A percentile compares a stretch with the other conserved stretches of the same genome.
Conservation (phyloP, 1,140 invertebrate genomes). For the Plectrocnemia conspersa region DNA sequence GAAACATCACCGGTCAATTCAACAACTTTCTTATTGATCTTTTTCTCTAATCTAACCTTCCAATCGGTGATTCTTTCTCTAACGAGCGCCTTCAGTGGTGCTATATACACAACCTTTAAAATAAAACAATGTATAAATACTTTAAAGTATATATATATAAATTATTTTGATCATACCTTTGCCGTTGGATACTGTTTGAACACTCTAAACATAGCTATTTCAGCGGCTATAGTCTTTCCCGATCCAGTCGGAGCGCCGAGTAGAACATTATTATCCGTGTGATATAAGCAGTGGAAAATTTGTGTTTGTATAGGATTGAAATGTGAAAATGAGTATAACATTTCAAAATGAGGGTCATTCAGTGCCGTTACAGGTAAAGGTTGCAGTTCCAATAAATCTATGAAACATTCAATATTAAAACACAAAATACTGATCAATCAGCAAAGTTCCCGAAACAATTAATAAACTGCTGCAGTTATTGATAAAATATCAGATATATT, state of each 20-base stretch:
- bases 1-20: conserved; percentile 95
- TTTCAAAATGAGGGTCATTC: conserved; percentile 71
- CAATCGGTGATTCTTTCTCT: conserved; percentile 95
- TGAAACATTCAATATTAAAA: conserved; percentile 33
- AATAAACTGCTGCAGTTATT: not conserved
- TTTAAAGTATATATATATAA: conserved; percentile 12
- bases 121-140: conserved; percentile 12
- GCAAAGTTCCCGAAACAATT: not conserved
- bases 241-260: conserved; percentile 97
- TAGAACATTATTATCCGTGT: conserved; percentile 91
- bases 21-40: conserved; percentile 80
- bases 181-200: conserved; percentile 77
- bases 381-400: conserved; percentile 84
- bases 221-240: conserved; percentile 97
- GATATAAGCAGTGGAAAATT: conserved; percentile 94
- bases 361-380: conserved; percentile 84
- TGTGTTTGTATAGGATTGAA: conserved; percentile 99
- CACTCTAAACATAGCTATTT: conserved; percentile 94
- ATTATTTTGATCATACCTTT: conserved; percentile 60
- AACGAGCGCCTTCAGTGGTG: conserved; percentile 95
- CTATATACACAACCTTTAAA: conserved; percentile 90
- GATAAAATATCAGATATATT: not conserved
- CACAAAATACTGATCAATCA: conserved; percentile 1
- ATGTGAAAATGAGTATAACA: conserved; percentile 86
- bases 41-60: conserved; percentile 80